Evolutionary conservation across 2,888 invertebrate species (phyloP), one percentile per base, ranked within the genome.

Genomic region (Abscondita cerata): DNA sequence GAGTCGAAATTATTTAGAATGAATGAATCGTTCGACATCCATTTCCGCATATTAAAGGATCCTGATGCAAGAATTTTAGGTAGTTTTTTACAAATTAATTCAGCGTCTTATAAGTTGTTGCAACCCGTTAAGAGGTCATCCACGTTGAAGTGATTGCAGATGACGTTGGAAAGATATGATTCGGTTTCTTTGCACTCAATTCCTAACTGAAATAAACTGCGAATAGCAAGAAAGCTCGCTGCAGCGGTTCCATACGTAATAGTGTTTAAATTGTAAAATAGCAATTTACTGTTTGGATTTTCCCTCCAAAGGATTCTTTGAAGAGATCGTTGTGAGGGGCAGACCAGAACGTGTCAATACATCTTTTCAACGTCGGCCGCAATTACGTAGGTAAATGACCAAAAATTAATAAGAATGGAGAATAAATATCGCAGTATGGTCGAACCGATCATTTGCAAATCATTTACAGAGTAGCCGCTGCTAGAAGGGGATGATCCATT

Each of bases 181-280:
- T 51, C 44, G 16, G 13, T 34, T 3, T 68, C 64, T 36, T 53
- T 53, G 13, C 52, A 56, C 12, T 75, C 71, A 0, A 59, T 6
- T 0, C 73, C 73, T 25, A 75, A 48, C 57, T 73, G 69, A 36
- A 66, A 40, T 11, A 77, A 52, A 12, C 65, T 67, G 38, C 74
- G 38, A 0, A 66, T 69, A 0, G 76, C 73, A 11, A 75, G 41
- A 12, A 41, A 41, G 4, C 75, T 70, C 1, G 73, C 72, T 3
- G 71, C 59, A 6, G 73, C 68, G 1, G 71, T 72, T 0, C 78
- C 76, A 46, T 78, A 78, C 1, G 75, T 78, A 2, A 78, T 68
- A n/a, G n/a, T n/a, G n/a, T n/a, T n/a, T n/a, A n/a, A 33, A 18
- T 25, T 8, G 12, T 44, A 53, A 3, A 16, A 2, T 15, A 16